A percentile compares a stretch with the other conserved stretches of the same genome.
Conservation (phyloP, 2,113 vertebrate species). For the Pica pica region DNA sequence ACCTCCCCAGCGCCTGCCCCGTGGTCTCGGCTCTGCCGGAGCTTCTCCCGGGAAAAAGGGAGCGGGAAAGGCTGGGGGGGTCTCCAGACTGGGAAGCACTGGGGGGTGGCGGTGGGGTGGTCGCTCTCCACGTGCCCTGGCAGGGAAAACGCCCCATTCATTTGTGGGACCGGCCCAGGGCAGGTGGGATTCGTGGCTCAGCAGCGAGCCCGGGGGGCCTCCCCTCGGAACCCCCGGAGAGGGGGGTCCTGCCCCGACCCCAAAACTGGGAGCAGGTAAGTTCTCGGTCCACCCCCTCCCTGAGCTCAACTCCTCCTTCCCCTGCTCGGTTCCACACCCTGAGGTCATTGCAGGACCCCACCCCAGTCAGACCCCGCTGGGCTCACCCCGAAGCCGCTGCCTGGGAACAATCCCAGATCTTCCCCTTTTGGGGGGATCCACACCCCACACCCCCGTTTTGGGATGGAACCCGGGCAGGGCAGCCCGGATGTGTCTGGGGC, state of each 20-base stretch:
- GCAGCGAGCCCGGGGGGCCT: not conserved
- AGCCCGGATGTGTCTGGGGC: not conserved
- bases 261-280: fast-evolving
- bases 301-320: not conserved
- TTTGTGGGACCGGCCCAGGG: fast-evolving
- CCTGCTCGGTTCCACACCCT: not conserved
- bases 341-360: not conserved
- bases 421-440: not conserved
- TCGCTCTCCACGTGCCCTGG: too few relatives aligned
- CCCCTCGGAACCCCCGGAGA: not conserved
- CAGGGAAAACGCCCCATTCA: fast-evolving
- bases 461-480: not conserved
- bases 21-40: not conserved
- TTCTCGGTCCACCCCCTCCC: fast-evolving
- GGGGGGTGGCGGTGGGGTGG: too few relatives aligned
- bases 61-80: not conserved
- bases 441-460: fast-evolving
- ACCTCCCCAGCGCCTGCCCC: not conserved
- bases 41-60: not conserved
- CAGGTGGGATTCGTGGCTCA: not conserved
- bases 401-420: fast-evolving
- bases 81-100: not conserved
- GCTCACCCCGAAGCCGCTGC: not conserved
- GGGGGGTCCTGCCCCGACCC: not conserved
- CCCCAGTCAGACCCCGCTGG: not conserved